Evolutionary conservation across 2,797 vertebrate species (phyloP), one percentile per base, ranked within the genome.

Genomic region (Bryconaethiops microstoma): DNA sequence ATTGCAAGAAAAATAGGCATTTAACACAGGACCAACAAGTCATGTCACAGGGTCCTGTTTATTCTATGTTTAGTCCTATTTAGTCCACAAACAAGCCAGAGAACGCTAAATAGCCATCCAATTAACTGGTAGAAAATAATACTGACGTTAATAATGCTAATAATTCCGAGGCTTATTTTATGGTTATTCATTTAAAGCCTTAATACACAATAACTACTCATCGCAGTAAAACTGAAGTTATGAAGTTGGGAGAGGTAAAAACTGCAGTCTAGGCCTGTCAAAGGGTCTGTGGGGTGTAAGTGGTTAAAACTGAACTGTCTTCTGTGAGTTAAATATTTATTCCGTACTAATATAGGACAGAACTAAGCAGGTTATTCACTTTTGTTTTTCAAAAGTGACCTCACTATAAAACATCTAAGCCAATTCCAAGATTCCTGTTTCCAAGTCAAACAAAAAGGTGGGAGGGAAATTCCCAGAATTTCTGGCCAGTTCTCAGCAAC

Each of bases 401-500:
- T 50, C 60, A 64, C 35, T 13, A 54, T 42, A n/a, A 76, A 25
- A 3, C 7, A 45, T 57, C 23, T 21, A 65, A 62, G 48, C 79
- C 65, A 77, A 57, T 54, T 54, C 14, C 29, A 29, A 3, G 29
- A 14, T 45, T 52, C 17, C 62, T 17, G 9, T 70, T 54, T 59
- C 57, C 45, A 35, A 57, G 17, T 65, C 59, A 55, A 63, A 54
- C 78, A 79, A 81, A 74, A 82, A 29, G 29, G 45, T 71, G 17
- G 48, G 45, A 63, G 45, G 74, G 74, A 45, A 57, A 77, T 77
- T 82, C 72, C 74, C 68, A 57, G 57, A 55, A 71, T 59, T 21
- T 69, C 50, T 25, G 55, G 19, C 62, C 40, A 16, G 25, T 23
- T 35, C 71, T 60, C 59, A 8, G 23, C 21, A 29, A 21, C 4